Evolutionary conservation across 2,888 invertebrate genomes (phyloP).

Genomic region (Phlogophora meticulosa): DNA sequence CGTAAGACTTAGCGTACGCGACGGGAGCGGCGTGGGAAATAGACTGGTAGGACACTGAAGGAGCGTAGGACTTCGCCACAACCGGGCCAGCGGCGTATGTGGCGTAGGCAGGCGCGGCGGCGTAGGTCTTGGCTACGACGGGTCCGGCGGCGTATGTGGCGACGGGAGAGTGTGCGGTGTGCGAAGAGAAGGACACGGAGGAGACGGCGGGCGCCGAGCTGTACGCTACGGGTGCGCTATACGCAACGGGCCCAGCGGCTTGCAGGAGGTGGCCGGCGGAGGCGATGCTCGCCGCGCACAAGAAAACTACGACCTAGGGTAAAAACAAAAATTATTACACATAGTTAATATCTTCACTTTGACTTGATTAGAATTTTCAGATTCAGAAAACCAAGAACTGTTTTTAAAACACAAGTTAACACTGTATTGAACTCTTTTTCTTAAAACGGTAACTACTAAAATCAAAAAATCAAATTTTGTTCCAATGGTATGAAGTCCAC

Average conservation of each 20-base stretch:
- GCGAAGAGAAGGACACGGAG: constrained; percentile 64
- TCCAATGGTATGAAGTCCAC: neutral
- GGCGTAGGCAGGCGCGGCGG: constrained; percentile 81
- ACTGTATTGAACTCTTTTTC: constrained; percentile 15
- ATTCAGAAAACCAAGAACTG: neutral
- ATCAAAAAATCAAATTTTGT: constrained; percentile 1
- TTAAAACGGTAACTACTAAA: neutral
- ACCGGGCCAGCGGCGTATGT: constrained; percentile 72
- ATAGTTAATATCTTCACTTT: neutral
- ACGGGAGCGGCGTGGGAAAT: constrained; percentile 80
- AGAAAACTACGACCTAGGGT: constrained; percentile 89
- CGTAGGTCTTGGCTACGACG: constrained; percentile 76
- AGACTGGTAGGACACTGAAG: constrained; percentile 74
- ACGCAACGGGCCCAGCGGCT: constrained; percentile 79
- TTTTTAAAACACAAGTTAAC: constrained; percentile 2
- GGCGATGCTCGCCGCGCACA: constrained; percentile 91
- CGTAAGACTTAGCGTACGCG: constrained; percentile 75
- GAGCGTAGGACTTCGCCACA: constrained; percentile 75
- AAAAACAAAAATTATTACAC: constrained; percentile 7
- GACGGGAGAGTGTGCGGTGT: constrained; percentile 68
- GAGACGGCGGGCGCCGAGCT: constrained; percentile 81
- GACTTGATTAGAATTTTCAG: neutral
- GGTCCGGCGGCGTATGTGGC: constrained; percentile 70
- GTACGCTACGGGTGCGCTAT: constrained; percentile 82
- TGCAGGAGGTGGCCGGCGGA: constrained; percentile 91